Evolutionary conservation across 2,113 vertebrate genomes (phyloP).

Genomic region (Seriola quinqueradiata): DNA sequence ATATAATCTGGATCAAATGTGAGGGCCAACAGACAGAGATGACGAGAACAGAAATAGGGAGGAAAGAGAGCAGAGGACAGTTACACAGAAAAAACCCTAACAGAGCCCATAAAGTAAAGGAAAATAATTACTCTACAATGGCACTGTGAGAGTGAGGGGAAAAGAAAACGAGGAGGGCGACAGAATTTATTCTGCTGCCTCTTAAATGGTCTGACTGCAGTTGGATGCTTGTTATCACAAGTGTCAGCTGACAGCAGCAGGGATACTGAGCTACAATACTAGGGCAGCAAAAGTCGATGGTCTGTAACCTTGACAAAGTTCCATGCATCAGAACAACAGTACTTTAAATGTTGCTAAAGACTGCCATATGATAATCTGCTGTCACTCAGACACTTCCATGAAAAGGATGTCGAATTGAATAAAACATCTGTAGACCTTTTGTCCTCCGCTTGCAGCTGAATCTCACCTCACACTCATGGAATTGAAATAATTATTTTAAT

Average conservation of each 20-base stretch:
- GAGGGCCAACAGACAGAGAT: neutral
- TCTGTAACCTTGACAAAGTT: slow-evolving; percentile 35
- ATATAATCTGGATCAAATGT: slow-evolving; percentile 27
- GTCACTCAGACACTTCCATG: neutral
- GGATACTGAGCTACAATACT: slow-evolving; percentile 1
- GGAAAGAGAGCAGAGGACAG: neutral
- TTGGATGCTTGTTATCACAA: neutral
- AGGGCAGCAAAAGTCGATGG: slow-evolving; percentile 16
- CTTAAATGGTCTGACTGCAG: no score
- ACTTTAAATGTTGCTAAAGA: slow-evolving; percentile 17
- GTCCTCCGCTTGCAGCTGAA: neutral
- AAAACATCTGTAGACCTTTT: slow-evolving; percentile 33
- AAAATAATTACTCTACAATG: neutral
- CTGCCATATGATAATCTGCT: slow-evolving; percentile 10
- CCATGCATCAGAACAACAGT: neutral
- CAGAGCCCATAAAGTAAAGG: neutral
- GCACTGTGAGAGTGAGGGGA: no score
- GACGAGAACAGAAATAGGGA: slow-evolving; percentile 3
- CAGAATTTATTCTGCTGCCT: no score
- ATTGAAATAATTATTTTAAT: slow-evolving; percentile 22
- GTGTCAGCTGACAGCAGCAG: slow-evolving; percentile 7
- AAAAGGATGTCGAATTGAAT: slow-evolving; percentile 36
- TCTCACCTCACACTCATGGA: slow-evolving; percentile 2
- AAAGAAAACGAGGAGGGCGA: no score
- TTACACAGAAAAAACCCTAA: neutral